Evolutionary conservation across 2,797 vertebrate species (phyloP).

Genomic region (Eupleurogrammus muticus): DNA sequence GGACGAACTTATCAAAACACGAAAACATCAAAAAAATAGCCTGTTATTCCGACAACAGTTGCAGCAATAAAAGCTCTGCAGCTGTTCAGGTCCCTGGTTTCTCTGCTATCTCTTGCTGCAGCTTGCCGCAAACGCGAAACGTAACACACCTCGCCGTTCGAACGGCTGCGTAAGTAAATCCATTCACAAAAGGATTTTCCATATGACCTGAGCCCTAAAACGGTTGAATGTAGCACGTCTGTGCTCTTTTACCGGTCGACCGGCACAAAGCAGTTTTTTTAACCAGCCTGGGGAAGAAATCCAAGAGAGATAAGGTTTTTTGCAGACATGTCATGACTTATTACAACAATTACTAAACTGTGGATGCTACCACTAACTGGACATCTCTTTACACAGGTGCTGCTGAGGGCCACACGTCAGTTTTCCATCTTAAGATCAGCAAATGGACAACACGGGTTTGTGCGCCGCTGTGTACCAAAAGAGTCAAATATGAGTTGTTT

Average conservation of each 20-base stretch:
- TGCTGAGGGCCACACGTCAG: slow-evolving; percentile 6
- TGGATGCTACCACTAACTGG: not conserved
- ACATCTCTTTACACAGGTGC: slow-evolving; percentile 2
- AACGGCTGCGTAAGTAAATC: slow-evolving; percentile 35
- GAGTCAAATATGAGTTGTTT: slow-evolving; percentile 42
- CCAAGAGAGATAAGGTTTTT: not conserved
- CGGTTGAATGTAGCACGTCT: slow-evolving; percentile 5
- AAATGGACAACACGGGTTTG: slow-evolving; percentile 28
- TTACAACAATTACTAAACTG: not conserved
- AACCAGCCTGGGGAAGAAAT: not conserved
- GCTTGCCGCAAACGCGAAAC: slow-evolving; percentile 32
- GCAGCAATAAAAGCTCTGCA: too few species aligned
- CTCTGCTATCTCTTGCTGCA: slow-evolving; percentile 36
- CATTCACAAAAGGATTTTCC: slow-evolving; percentile 29
- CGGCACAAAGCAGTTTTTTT: slow-evolving; percentile 6
- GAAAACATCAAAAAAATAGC: too few species aligned
- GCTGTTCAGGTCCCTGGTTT: not conserved
- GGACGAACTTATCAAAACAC: not conserved
- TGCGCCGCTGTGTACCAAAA: slow-evolving; percentile 10
- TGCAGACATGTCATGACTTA: not conserved
- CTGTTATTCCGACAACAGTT: too few species aligned
- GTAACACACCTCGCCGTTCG: slow-evolving; percentile 19
- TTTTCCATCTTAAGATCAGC: slow-evolving; percentile 24
- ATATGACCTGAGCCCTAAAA: slow-evolving; percentile 30
- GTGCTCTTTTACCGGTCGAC: slow-evolving; percentile 2